Base-by-base conservation (phyloP, 2,888 invertebrate species). In the Polymixis flavicincta region DNA sequence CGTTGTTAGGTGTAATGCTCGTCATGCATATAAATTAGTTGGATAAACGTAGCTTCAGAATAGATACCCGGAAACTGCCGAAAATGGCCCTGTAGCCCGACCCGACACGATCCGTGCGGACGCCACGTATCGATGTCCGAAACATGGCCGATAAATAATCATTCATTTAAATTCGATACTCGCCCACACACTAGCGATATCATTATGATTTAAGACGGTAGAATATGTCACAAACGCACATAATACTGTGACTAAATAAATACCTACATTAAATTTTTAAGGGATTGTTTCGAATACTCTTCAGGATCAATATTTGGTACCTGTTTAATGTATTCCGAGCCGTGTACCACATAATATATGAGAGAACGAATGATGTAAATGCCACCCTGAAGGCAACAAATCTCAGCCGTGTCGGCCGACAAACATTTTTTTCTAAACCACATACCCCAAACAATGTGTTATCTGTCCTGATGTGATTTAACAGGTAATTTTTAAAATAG, bases 381-480 rank as follows among this genome's bases (percentile, higher is more conserved):
- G 91, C 96, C 96, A 96, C 96, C 96, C 94, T 92, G 95, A 94
- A 94, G 94, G 93, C 89, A 92, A 95, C 94, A 95, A 95, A 95
- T 95, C 92, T 93, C 89, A 87, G 83, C 89, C 90, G 91, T 89
- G 90, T 90, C 91, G 91, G 82, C 95, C 95, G 94, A 95, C 95
- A 94, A 94, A 94, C 91, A 93, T 94, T 95, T 96, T 95, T 95
- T 94, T 93, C 90, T 93, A 88, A 89, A 90, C 91, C 94, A 93
- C 92, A 93, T 93, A 94, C 88, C 92, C 93, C 92, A 92, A 94
- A 96, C 95, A 95, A 95, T 94, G 93, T 91, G 93, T 94, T 96
- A 96, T 96, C 95, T 95, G 93, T 95, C 95, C 94, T 94, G 94
- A 96, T 96, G 96, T 96, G 96, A 96, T 96, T 96, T 96, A 96